phyloP scores from a whole-genome alignment of 2,888 invertebrate genomes.

The Patella caerulea region DNA sequence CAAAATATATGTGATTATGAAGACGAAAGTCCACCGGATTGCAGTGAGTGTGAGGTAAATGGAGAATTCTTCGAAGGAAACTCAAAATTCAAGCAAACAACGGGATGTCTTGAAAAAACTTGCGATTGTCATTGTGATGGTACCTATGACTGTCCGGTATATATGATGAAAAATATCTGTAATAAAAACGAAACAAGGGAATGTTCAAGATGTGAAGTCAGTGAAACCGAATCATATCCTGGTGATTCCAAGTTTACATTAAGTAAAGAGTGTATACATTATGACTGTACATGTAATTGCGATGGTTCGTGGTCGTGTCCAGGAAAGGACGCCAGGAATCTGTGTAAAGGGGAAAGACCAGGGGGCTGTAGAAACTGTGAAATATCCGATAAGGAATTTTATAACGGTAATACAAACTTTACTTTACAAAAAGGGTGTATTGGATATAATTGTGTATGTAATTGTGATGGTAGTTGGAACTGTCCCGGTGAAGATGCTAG shows the following conservation, averaged over 20 bases:
- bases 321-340: slow-evolving; percentile 47
- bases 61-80: slow-evolving; percentile 37
- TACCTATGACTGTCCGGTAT: slow-evolving; percentile 52
- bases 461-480: slow-evolving; percentile 58
- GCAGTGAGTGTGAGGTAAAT: slow-evolving; percentile 45
- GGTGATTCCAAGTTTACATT: slow-evolving; percentile 52
- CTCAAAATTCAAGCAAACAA: slow-evolving; percentile 38
- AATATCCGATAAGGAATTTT: slow-evolving; percentile 16
- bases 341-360: slow-evolving; percentile 32
- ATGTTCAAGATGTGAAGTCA: slow-evolving; percentile 33
- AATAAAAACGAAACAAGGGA: neutral
- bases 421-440: slow-evolving; percentile 43
- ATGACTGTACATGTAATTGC: slow-evolving; percentile 58
- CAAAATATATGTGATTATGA: slow-evolving; percentile 44
- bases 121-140: slow-evolving; percentile 60
- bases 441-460: slow-evolving; percentile 51
- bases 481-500: slow-evolving; percentile 53
- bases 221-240: slow-evolving; percentile 33
- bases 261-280: slow-evolving; percentile 52
- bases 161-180: slow-evolving; percentile 45
- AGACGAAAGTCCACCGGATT: slow-evolving; percentile 35
- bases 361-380: slow-evolving; percentile 28
- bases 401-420: slow-evolving; percentile 44
- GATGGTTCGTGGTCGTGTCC: slow-evolving; percentile 62
- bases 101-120: slow-evolving; percentile 48